Evolutionary conservation across 2,113 vertebrate species (phyloP).

Genomic region (Ailurus styani): DNA sequence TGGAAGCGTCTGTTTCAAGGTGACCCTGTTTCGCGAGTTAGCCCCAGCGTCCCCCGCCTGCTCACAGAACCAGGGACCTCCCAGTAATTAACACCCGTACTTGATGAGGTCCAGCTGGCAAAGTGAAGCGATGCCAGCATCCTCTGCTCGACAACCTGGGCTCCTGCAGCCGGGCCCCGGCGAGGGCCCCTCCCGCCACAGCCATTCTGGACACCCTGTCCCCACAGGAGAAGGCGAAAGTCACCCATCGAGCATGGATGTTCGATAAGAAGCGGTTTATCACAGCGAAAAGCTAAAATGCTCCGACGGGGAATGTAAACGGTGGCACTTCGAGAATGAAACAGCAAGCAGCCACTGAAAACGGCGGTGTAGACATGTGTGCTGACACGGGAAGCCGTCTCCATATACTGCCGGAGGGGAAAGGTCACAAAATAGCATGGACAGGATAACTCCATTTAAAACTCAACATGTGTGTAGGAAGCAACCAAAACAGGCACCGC

Average conservation of each 20-base stretch:
- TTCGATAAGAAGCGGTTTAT: background rate
- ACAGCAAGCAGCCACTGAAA: background rate
- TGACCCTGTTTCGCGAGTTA: constrained; percentile 84
- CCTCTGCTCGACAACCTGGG: constrained; percentile 56
- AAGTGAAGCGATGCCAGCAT: constrained; percentile 89
- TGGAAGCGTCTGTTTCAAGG: constrained; percentile 86
- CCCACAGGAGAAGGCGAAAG: background rate
- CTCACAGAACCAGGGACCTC: constrained; percentile 84
- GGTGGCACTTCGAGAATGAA: background rate
- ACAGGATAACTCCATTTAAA: background rate
- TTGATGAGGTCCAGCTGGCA: constrained; percentile 99
- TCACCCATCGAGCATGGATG: background rate
- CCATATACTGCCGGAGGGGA: background rate
- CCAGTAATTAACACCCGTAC: constrained; percentile 97
- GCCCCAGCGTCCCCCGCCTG: constrained; percentile 84
- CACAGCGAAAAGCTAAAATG: background rate
- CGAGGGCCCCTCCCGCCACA: constrained; percentile 27
- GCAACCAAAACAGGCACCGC: background rate
- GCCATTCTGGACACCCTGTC: background rate
- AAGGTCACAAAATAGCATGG: accelerated
- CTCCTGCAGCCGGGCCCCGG: background rate
- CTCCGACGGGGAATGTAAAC: background rate
- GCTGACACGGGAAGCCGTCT: background rate
- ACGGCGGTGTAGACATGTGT: accelerated
- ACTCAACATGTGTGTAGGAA: accelerated